Percentiles rank a stretch among this genome's conserved stretches.
Evolutionary conservation across 2,888 invertebrate species (phyloP).

Genomic region (Mimas tiliae): DNA sequence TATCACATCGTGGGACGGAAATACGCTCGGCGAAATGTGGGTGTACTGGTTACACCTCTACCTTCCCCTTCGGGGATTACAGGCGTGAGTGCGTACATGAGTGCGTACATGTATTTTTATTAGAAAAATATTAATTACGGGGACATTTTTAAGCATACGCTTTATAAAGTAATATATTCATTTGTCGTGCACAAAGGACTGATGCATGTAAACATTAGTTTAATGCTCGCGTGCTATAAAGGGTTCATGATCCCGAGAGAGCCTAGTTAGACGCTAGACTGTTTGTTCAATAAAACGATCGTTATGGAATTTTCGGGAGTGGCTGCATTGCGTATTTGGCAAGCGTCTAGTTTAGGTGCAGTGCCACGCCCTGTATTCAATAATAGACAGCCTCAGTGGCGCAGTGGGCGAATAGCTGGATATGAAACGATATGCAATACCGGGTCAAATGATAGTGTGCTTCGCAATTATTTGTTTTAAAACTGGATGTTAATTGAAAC

Average conservation of each 20-base stretch:
- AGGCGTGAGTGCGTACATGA: too few species aligned
- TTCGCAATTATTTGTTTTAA: too few species aligned
- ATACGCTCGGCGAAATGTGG: too few species aligned
- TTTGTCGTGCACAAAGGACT: too few species aligned
- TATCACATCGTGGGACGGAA: too few species aligned
- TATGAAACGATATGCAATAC: background rate
- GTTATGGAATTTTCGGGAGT: background rate
- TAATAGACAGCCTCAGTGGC: background rate
- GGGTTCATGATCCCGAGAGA: background rate
- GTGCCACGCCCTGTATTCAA: background rate
- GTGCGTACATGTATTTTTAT: too few species aligned
- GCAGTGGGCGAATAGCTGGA: background rate
- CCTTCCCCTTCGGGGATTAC: too few species aligned
- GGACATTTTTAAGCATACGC: too few species aligned
- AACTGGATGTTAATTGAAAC: too few species aligned
- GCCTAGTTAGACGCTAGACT: background rate
- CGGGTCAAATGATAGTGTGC: too few species aligned
- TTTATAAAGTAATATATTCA: background rate
- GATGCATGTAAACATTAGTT: background rate
- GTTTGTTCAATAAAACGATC: background rate
- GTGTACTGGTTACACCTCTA: too few species aligned
- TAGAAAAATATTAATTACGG: too few species aligned
- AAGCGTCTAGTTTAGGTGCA: constrained; percentile 6
- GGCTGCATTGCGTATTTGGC: constrained; percentile 22
- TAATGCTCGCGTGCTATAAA: background rate